Evolutionary conservation across 2,888 invertebrate genomes (phyloP), one percentile per base, ranked within the genome.

Genomic region (Selenia dentaria): DNA sequence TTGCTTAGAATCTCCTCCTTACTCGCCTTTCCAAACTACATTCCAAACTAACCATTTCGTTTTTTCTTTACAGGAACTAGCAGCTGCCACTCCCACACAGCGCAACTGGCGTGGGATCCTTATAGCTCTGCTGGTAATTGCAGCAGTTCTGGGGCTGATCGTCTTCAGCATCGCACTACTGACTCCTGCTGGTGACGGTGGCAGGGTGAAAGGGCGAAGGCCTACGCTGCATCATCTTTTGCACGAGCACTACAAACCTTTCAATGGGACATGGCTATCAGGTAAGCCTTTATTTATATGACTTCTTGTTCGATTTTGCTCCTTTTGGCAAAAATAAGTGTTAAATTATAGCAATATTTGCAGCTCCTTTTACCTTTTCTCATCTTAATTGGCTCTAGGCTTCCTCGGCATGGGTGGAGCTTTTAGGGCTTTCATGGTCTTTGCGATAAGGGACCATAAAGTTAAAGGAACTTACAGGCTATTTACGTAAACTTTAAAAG

Each of bases 91-190:
- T 8, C 96, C 97, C 2, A 96, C 94, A 55, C 94, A 97, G 79
- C 92, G 97, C 55, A 98, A 98, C 92, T 98, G 98, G 98, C 94
- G 96, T 29, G 98, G 98, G 10, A 98, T 98, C 68, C 94, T 96
- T 64, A 98, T 98, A 61, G 97, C 98, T 0, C 91, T 98, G 53
- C 92, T 98, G 68, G 98, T 98, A 61, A 98, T 98, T 62, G 94
- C 96, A 12, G 95, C 96, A 18, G 97, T 98, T 22, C 94, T 97
- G 64, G 96, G 96, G 33, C 93, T 97, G 64, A 97, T 98, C 60
- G 95, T 98, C 60, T 95, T 97, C 87, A 97, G 98, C 65, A 97
- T 98, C 72, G 95, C 97, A 27, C 92, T 98, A 54, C 94, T 98
- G 46, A 97, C 97, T 8, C 98, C 98, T 2, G 91, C 92, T 0